Evolutionary conservation across 2,113 vertebrate genomes (phyloP), one percentile per base, ranked within the genome.

Genomic region (Misgurnus anguillicaudatus): DNA sequence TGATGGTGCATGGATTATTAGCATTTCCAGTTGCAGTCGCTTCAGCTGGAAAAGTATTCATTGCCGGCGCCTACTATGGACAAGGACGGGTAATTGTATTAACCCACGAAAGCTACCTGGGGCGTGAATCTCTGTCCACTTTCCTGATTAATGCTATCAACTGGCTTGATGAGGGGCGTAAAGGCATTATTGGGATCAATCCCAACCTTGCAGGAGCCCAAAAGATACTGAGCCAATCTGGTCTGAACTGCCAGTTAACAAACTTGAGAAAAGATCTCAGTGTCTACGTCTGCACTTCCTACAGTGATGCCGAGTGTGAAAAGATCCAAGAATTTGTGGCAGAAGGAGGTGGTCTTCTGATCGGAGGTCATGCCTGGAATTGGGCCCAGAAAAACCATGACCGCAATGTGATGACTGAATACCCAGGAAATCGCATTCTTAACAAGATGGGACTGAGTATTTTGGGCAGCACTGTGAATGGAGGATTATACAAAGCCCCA

Each of bases 401-500:
- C 6, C 3, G n/a, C 68, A 92, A 90, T 2, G n/a, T 53, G 0
- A 10, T 96, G 76, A 91, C 90, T 1, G 80, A 85, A 0, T 95
- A 91, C 85, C 82, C 94, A 21, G 95, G 92, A 69, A 97, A 97
- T 87, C 92, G 88, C 68, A 92, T 97, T 69, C 90, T 98, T 61
- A 97, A 92, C 83, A 86, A 85, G 68, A 94, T 98, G 78, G 96
- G 96, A 39, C 82, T 98, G 82, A 95, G 92, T 78, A 77, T 98
- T 61, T 77, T 95, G 82, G 88, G 75, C 8, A 68, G 80, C 36
- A 92, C 84, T 0, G 36, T 91, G 38, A 2, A 0, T 0, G 85
- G 84, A 0, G 93, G 88, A 0, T 21, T 55, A 13, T 88, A 89
- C 84, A 89, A 82, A 1, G 84, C 89, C 0, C 69, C 86, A 0